Conservation (phyloP, 2,888 invertebrate species). For the Apamea sordens region DNA sequence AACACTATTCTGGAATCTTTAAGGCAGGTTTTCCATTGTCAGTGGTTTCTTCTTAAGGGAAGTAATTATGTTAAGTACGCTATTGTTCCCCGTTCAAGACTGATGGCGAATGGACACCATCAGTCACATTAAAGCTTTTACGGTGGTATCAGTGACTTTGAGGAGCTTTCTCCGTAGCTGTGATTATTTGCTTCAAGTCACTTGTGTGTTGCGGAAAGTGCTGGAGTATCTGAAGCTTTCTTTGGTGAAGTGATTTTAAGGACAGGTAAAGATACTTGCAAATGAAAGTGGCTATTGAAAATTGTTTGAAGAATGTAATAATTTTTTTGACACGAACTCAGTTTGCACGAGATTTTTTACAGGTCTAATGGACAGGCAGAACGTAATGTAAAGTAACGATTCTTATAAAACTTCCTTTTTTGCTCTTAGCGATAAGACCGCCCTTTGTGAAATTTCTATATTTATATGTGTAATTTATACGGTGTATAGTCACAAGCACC, state of each 20-base stretch:
- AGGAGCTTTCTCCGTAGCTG: conserved; percentile 57
- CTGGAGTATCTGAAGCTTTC: conserved; percentile 7
- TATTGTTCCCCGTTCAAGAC: conserved; percentile 64
- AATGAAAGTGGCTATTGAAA: not conserved
- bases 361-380: fast-evolving
- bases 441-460: too few species aligned
- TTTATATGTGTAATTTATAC: too few species aligned
- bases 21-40: conserved; percentile 26
- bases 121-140: conserved; percentile 64
- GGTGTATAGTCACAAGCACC: too few species aligned
- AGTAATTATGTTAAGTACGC: conserved; percentile 68
- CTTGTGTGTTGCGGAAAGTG: conserved; percentile 40
- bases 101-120: conserved; percentile 67
- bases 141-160: conserved; percentile 64
- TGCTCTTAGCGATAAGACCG: too few species aligned
- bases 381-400: not conserved
- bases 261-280: conserved; percentile 11
- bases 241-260: not conserved
- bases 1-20: not conserved
- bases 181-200: conserved; percentile 52
- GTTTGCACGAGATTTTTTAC: not conserved
- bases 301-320: not conserved
- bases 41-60: conserved; percentile 46
- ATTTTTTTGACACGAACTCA: not conserved
- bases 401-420: not conserved